phyloP scores from a whole-genome alignment of 2,113 vertebrate species.

The Myrmophylax atrothorax region DNA sequence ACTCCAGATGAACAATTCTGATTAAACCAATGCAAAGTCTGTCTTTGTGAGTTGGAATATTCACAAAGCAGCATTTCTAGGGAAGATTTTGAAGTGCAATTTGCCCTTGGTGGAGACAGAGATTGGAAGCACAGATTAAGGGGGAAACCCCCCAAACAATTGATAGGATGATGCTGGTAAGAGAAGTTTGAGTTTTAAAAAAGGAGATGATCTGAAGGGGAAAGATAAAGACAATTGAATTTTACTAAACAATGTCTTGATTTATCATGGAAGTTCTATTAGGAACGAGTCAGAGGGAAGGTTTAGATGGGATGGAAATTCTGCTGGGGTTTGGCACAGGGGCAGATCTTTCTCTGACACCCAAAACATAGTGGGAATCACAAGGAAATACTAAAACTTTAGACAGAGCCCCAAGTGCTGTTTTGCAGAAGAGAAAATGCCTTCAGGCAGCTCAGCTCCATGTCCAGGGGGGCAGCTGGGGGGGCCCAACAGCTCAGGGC shows the following conservation, averaged over 20 bases:
- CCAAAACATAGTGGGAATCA: rapidly evolving
- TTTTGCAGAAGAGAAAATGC: neutral
- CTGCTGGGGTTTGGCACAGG: neutral
- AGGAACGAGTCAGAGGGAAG: neutral
- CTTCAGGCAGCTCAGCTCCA: neutral
- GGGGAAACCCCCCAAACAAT: neutral
- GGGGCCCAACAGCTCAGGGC: rapidly evolving
- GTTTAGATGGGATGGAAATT: neutral
- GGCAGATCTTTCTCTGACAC: neutral
- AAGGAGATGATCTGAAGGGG: neutral
- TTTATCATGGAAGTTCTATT: neutral
- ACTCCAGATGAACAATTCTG: slow-evolving; percentile 6
- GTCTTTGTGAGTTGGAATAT: neutral
- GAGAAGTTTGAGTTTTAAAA: neutral
- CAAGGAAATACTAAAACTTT: neutral
- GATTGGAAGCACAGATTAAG: neutral
- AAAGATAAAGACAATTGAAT: slow-evolving; percentile 5
- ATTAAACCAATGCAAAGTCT: neutral
- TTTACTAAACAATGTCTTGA: neutral
- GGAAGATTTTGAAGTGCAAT: neutral
- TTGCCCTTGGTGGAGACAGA: neutral
- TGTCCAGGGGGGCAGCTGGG: neutral
- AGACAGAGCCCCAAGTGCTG: neutral
- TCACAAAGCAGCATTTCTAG: neutral
- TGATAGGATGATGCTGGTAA: neutral